Percentiles rank a stretch among this genome's conserved stretches.
Conservation (phyloP, 2,888 invertebrate species). For the Leptopilina myrica region DNA sequence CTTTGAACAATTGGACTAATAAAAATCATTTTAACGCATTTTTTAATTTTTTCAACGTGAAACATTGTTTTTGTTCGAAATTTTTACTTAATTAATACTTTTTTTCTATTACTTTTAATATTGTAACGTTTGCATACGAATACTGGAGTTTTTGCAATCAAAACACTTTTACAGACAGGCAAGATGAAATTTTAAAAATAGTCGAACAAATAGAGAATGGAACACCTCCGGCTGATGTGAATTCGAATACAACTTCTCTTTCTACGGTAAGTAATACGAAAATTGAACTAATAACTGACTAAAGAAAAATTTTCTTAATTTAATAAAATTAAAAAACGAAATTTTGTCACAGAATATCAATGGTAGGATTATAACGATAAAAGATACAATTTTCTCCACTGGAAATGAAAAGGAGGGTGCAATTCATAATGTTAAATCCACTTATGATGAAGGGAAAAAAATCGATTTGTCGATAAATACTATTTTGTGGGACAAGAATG, state of each 20-base stretch:
- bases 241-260: conserved; percentile 8
- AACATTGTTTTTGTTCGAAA: too few relatives aligned
- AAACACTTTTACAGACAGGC: not conserved
- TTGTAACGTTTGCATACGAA: too few relatives aligned
- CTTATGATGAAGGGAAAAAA: not conserved
- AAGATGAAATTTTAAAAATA: not conserved
- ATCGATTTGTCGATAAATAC: conserved; percentile 10
- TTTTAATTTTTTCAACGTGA: too few relatives aligned
- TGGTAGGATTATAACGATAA: not conserved
- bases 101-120: too few relatives aligned
- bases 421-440: not conserved
- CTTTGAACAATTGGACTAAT: not conserved
- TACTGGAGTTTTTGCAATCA: too few relatives aligned
- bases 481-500: not conserved
- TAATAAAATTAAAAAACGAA: not conserved
- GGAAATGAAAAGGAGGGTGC: not conserved
- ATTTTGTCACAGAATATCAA: not conserved
- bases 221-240: not conserved
- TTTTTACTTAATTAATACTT: too few relatives aligned
- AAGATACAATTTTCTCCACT: not conserved
- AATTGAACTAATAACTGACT: not conserved
- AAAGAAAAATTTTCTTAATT: not conserved
- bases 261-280: not conserved
- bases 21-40: too few relatives aligned
- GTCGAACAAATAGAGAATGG: conserved; percentile 7